Evolutionary conservation across 2,797 vertebrate genomes (phyloP), one percentile per base, ranked within the genome.

Genomic region (Enteromius mattozi): DNA sequence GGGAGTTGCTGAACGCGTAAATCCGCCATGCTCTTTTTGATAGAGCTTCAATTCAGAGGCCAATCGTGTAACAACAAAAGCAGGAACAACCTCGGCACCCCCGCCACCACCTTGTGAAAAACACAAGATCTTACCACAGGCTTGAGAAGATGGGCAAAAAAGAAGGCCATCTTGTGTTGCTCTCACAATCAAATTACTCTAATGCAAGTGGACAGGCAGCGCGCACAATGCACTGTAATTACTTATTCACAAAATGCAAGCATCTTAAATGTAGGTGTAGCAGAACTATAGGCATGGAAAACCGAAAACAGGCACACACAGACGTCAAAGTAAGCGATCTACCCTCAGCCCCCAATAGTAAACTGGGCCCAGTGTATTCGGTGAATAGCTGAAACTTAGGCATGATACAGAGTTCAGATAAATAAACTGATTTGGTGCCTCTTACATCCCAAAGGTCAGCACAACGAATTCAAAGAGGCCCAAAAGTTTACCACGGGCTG

Each of bases 161-260:
- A 89, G 89, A 91, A 86, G 88, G 90, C 87, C 80, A 88, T 89
- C 91, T 89, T 88, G 87, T 93, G 90, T 92, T 91, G 88, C 90
- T 91, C 90, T 91, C 90, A 92, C 92, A 93, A 93, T 93, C 89
- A 91, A 92, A 89, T 94, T 90, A 91, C 88, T 87, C 90, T 95
- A 95, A 95, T 94, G 93, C 85, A 91, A 94, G 91, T 89, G 90
- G 94, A 95, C 94, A 95, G 91, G 92, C 92, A 84, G 84, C 85
- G 85, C 35, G 88, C 91, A 95, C 94, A 95, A 95, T 94, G 90
- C 92, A 89, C 89, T 89, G 87, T 94, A 93, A 94, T 94, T 91
- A 94, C 90, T 90, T 89, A 93, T 94, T 94, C 93, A 94, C 87
- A 92, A 94, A 94, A 94, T 94, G 93, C 94, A 94, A 93, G 93